Base-by-base conservation (phyloP, 1,140 invertebrate genomes). In the Aphaenogaster rudis region DNA sequence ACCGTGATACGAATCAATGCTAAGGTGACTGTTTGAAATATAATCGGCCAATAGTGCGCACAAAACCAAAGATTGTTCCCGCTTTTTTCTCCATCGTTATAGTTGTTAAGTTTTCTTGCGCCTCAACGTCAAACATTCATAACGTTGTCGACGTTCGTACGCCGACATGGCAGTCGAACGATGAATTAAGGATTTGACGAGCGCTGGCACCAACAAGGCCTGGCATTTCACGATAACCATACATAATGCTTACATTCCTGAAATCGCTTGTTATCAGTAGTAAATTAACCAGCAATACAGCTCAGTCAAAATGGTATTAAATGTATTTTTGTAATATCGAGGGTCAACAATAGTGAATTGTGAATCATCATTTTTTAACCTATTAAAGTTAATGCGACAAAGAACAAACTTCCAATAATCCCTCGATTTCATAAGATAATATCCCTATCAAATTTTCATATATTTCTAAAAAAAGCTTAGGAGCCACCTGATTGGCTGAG, bases 121-220 rank as follows among this genome's bases (percentile, higher is more conserved):
- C 2, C 15, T 84, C 6, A 7, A 13, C 13, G 4, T 82, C 28
- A 74, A 61, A 74, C 13, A 74, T 76, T 84, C 28, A 61, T 3
- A n/a, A 13, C 61, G 11, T 57, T 69, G 21, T 21, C 21, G 79
- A 71, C 6, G 5, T 80, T n/a, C 8, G n/a, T 81, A 52, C 13
- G 15, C 21, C 8, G 45, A 76, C 48, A 2, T 9, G 50, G 1
- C 64, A 28, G 21, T 39, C 21, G 78, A 54, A 13, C 33, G 28
- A 84, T 86, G 39, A 86, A 86, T 86, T 86, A 66, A 79, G 21
- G 13, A 86, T 57, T 78, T 66, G 61, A 86, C 45, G 21, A 81
- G 63, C 48, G 28, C 7, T 79, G 28, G 28, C 28, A 28, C 28
- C 45, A 13, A 52, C 21, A 33, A 48, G 7, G 3, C 54, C 13